Conservation (phyloP, 53 echinoderm and acorn worm species). For the Stichopus horrens region DNA sequence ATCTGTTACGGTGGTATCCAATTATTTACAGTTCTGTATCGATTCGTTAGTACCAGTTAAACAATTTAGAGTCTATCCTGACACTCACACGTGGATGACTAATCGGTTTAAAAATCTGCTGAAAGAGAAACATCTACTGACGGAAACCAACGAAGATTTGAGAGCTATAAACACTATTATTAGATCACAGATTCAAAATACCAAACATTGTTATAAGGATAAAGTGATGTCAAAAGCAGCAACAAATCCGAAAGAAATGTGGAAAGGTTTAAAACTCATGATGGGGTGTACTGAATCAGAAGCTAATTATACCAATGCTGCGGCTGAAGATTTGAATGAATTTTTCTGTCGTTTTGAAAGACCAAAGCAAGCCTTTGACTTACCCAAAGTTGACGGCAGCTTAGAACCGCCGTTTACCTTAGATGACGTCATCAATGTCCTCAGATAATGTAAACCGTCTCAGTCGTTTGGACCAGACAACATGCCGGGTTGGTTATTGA, state of each 20-base stretch:
- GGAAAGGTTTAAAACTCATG: not conserved
- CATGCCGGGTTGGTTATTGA: conserved; percentile 13
- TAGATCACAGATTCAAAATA: not conserved
- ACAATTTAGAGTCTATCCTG: not conserved
- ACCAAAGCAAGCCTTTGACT: too few species aligned
- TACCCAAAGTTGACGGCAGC: not conserved
- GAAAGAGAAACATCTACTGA: not conserved
- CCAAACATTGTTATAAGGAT: not conserved
- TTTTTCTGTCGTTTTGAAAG: too few species aligned
- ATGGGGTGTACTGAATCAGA: not conserved
- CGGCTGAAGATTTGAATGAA: too few species aligned
- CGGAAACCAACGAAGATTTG: not conserved
- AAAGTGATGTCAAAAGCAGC: not conserved
- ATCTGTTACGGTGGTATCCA: not conserved
- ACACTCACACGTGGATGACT: not conserved
- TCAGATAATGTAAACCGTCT: not conserved
- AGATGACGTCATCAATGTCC: not conserved
- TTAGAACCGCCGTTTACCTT: not conserved
- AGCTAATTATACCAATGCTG: not conserved
- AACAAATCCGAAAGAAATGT: conserved; percentile 17
- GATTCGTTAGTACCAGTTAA: not conserved
- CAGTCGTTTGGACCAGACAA: not conserved
- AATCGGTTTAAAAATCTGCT: not conserved
- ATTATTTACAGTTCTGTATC: not conserved
- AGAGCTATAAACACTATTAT: not conserved